phyloP scores from a whole-genome alignment of 2,113 vertebrate genomes.

The Eclectus roratus region DNA sequence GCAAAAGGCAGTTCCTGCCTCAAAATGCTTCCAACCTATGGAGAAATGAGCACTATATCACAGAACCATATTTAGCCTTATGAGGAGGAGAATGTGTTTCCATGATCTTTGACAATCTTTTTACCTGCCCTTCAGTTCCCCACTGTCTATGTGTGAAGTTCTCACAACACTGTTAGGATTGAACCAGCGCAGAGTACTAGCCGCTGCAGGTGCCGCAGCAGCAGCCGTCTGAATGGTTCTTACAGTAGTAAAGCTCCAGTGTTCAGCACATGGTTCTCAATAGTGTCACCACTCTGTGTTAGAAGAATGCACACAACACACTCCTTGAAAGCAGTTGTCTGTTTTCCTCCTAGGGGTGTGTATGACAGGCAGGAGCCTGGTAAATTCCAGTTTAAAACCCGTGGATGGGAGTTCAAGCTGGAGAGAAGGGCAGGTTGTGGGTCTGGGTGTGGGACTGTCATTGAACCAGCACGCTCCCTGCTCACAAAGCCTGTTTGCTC shows the following conservation, averaged over 20 bases:
- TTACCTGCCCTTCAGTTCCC: neutral
- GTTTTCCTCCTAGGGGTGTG: neutral
- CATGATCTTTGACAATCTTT: too few species aligned
- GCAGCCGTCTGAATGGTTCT: neutral
- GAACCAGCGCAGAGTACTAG: neutral
- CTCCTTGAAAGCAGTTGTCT: neutral
- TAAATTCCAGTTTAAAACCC: neutral
- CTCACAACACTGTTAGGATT: accelerated
- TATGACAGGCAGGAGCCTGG: neutral
- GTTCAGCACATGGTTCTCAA: neutral
- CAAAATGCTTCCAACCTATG: neutral
- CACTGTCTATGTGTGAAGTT: neutral
- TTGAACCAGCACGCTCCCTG: neutral
- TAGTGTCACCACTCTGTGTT: neutral
- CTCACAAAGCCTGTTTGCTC: neutral
- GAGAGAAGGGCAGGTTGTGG: neutral
- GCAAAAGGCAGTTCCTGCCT: neutral
- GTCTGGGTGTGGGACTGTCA: neutral
- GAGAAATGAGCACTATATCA: neutral
- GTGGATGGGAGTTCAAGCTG: neutral
- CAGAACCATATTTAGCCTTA: too few species aligned
- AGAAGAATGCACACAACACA: neutral
- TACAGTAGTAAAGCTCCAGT: neutral
- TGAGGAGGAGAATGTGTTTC: neutral
- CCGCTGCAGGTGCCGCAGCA: accelerated